Evolutionary conservation across 2,113 vertebrate genomes (phyloP).

Genomic region (Tychaedon coryphoeus): DNA sequence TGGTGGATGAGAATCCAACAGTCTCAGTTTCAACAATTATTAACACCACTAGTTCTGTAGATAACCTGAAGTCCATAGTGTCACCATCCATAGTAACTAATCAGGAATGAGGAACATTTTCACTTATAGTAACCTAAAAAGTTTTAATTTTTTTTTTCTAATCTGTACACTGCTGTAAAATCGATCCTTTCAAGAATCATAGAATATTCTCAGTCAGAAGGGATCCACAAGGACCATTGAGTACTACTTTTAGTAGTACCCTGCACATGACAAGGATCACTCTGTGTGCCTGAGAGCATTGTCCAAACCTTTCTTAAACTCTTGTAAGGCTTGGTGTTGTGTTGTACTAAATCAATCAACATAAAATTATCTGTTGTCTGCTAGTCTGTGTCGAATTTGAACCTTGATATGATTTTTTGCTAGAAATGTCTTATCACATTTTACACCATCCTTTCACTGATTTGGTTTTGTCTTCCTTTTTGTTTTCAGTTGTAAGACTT

Average conservation of each 20-base stretch:
- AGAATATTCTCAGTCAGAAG: background rate
- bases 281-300: background rate
- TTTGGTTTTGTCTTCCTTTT: background rate
- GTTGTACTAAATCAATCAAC: background rate
- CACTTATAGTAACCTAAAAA: background rate
- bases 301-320: background rate
- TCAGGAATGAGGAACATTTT: background rate
- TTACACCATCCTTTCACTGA: background rate
- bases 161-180: background rate
- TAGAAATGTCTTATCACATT: background rate
- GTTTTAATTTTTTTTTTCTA: background rate
- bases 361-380: background rate
- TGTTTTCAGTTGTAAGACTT: background rate
- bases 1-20: background rate
- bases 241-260: background rate
- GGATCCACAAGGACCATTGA: rapidly evolving
- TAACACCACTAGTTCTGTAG: background rate
- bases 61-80: background rate
- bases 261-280: background rate
- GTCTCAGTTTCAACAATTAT: background rate
- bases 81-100: background rate
- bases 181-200: background rate
- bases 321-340: background rate
- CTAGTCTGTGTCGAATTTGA: background rate
- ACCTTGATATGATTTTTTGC: background rate